Conservation (phyloP, 2,888 invertebrate genomes). For the Disparrhopalites patrizii region DNA sequence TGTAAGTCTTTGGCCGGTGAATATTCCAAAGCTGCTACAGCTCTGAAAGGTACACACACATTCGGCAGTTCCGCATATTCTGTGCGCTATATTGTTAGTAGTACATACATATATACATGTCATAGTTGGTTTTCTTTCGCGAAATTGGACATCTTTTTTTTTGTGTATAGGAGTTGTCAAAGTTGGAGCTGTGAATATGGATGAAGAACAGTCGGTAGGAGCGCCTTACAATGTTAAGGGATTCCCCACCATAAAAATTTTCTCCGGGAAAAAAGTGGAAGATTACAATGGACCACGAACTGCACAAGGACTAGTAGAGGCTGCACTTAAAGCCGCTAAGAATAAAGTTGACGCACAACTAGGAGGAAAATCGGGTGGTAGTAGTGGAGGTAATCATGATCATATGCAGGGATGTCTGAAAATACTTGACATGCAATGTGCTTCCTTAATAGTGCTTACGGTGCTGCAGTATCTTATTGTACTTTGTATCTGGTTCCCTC, state of each 20-base stretch:
- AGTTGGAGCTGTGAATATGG: slow-evolving; percentile 91
- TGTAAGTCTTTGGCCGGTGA: slow-evolving; percentile 85
- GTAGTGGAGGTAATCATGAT: slow-evolving; percentile 16
- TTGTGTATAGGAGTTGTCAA: slow-evolving; percentile 73
- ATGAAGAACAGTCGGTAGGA: slow-evolving; percentile 77
- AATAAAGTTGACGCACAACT: slow-evolving; percentile 68
- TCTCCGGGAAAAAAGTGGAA: slow-evolving; percentile 79
- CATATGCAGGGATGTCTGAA: no score
- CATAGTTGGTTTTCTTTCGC: background rate
- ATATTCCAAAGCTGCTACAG: slow-evolving; percentile 87
- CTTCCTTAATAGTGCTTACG: no score
- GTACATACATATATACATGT: no score
- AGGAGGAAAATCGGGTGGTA: slow-evolving; percentile 58
- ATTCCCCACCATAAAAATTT: slow-evolving; percentile 95
- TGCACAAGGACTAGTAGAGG: slow-evolving; percentile 80
- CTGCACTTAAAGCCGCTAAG: slow-evolving; percentile 71
- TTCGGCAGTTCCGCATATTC: no score
- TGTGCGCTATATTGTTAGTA: no score
- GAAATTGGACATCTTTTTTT: background rate
- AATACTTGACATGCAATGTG: no score
- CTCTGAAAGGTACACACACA: slow-evolving; percentile 84
- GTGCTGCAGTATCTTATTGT: no score
- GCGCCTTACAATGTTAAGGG: slow-evolving; percentile 78
- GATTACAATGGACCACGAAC: slow-evolving; percentile 82
- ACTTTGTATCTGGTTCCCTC: no score